These are phyloP conservation scores for Ariolimax columbianus DNA, from an alignment of 2,888 invertebrate species.

Conservation along the genomic window DNA sequence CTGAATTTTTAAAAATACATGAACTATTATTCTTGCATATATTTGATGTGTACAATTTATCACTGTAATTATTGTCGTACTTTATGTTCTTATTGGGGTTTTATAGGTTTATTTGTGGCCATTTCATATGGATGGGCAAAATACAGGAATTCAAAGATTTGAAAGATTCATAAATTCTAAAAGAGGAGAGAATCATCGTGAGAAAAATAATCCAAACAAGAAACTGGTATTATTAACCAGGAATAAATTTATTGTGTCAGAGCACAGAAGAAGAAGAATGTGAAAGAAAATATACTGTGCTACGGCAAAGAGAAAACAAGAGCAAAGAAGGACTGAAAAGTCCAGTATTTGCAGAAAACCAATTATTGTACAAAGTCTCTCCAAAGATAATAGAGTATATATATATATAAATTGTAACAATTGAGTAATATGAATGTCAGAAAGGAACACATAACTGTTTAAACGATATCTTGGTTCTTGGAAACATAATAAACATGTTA, in stretches of 20 bases:
- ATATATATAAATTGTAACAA: neutral
- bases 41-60: neutral
- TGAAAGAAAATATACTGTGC: neutral
- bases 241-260: conserved; percentile 3
- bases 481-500: neutral
- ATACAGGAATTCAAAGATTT: too few relatives aligned
- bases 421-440: neutral
- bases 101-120: too few relatives aligned
- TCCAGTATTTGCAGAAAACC: conserved; percentile 5
- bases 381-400: neutral
- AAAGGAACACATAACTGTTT: neutral
- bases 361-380: too few relatives aligned
- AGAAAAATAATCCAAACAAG: too few relatives aligned
- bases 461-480: neutral
- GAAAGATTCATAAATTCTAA: too few relatives aligned
- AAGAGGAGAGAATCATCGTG: too few relatives aligned
- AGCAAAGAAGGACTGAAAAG: too few relatives aligned
- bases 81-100: too few relatives aligned
- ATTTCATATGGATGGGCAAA: too few relatives aligned
- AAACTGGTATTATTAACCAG: too few relatives aligned
- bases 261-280: neutral
- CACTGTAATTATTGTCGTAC: too few relatives aligned
- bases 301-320: neutral
- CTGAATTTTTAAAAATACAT: neutral
- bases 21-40: neutral